Evolutionary conservation across 1,140 invertebrate species (phyloP).

Genomic region (Hypothenemus hampei): DNA sequence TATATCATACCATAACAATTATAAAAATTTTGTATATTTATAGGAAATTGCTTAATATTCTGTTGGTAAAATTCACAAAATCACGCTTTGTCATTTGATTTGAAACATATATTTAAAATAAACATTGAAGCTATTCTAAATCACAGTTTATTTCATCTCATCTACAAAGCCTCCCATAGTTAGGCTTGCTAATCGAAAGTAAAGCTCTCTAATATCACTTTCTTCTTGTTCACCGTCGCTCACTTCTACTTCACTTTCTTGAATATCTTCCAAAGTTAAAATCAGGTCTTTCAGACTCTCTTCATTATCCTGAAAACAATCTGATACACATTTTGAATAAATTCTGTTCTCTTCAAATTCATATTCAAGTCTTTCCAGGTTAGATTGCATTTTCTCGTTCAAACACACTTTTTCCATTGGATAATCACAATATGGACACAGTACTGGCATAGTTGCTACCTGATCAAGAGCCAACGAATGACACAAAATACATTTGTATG

Average conservation of each 20-base stretch:
- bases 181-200: neutral
- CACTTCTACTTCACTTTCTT: slow-evolving; percentile 22
- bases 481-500: slow-evolving; percentile 37
- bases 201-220: neutral
- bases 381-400: slow-evolving; percentile 6
- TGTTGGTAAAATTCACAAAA: too few species aligned
- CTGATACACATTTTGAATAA: slow-evolving; percentile 23
- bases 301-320: slow-evolving; percentile 29
- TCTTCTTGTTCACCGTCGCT: slow-evolving; percentile 24
- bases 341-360: slow-evolving; percentile 9
- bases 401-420: slow-evolving; percentile 31
- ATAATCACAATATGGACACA: slow-evolving; percentile 39
- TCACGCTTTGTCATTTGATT: too few species aligned
- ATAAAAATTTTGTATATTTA: too few species aligned
- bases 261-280: slow-evolving; percentile 33
- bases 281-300: slow-evolving; percentile 4
- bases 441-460: slow-evolving; percentile 26
- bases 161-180: neutral
- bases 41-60: too few species aligned
- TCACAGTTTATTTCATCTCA: neutral
- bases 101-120: too few species aligned
- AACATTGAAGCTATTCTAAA: too few species aligned
- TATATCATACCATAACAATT: too few species aligned
- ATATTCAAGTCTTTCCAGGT: slow-evolving; percentile 4
- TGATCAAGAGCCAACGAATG: slow-evolving; percentile 33